Base-by-base conservation (phyloP, 2,113 vertebrate species). In the Brachirus orientalis region DNA sequence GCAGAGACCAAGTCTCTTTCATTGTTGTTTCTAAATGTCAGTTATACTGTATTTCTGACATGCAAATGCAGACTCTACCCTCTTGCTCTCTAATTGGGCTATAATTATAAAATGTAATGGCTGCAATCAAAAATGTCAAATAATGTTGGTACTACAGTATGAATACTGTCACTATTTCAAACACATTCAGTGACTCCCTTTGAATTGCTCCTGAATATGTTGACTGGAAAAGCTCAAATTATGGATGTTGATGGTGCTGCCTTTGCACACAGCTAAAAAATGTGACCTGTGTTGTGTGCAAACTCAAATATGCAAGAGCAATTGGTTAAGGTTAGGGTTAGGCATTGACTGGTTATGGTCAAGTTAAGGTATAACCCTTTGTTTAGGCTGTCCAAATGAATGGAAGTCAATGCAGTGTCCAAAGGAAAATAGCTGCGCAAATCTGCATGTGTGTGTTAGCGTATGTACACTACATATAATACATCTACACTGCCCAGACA, bases 61-160 rank as follows among this genome's bases (percentile, higher is more conserved):
- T 47, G 10, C 45, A 22, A 20, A 48, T 22, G 18, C 18, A 6
- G 47, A 43, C 47, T 65, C 48, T 5, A 36, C 50, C 65, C 44
- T 55, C 71, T 68, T 33, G 35, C 75, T 38, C 18, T 72, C 76
- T 72, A 53, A 79, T 79, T 65, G 60, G 50, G n/a, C 52, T 71
- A 53, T 75, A 68, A 72, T 79, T 71, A 75, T 75, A 38, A 75
- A 63, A 51, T 71, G 53, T 44, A 61, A 45, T 11, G 12, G 12
- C 66, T 67, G 35, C 76, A 84, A 75, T 69, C 75, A 54, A 75
- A 78, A 71, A 66, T 75, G 78, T 72, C 82, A 78, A 62, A 69
- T 55, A 16, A 35, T 69, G 66, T 41, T 69, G 59, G 44, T 14
- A 40, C n/a, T n/a, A n/a, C n/a, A n/a, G 47, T 28, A 19, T 64